Evolutionary conservation across 2,888 invertebrate genomes (phyloP), one percentile per base, ranked within the genome.

Genomic region (Amphipoea oculea): DNA sequence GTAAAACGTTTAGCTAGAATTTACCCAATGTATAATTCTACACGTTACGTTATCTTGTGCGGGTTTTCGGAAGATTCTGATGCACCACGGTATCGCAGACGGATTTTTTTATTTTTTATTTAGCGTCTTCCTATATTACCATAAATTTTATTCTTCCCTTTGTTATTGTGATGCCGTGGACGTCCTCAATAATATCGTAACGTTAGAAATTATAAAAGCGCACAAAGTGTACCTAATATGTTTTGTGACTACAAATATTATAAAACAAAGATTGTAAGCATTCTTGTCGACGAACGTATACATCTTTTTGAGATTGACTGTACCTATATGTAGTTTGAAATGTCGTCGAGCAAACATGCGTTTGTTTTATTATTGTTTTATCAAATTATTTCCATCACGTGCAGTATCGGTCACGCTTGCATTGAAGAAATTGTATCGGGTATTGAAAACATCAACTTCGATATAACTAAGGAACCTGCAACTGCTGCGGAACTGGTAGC

Each of bases 401-500:
- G 4, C 81, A 98, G 98, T 78, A 97, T 98, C 87, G 98, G 98
- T 0, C 97, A 97, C 83, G 96, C 95, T 14, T 97, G 97, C 91
- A 97, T 97, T 20, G 92, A 94, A n/a, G 97, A 97, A 66, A 97
- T 97, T 71, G 93, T 98, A 1, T 96, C 97, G 60, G 98, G 98
- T 75, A 97, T 98, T 14, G 97, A 98, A 66, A 97, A 97, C 42
- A 98, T 98, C 17, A 97, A 97, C 82, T 96, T 96, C 12, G 98
- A 97, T 87, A 97, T 99, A 54, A 95, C 96, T 70, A 97, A 97
- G 40, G 97, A 97, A 76, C 99, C 99, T 0, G 95, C 97, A 60
- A 97, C 97, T 0, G 98, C 99, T 0, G 96, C 97, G 0, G 98
- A 98, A 87, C 97, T 98, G 90, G 98, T 98, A 0, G 97, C 97